Base-by-base conservation (phyloP, 2,113 vertebrate species). In the Ramphastos sulfuratus region DNA sequence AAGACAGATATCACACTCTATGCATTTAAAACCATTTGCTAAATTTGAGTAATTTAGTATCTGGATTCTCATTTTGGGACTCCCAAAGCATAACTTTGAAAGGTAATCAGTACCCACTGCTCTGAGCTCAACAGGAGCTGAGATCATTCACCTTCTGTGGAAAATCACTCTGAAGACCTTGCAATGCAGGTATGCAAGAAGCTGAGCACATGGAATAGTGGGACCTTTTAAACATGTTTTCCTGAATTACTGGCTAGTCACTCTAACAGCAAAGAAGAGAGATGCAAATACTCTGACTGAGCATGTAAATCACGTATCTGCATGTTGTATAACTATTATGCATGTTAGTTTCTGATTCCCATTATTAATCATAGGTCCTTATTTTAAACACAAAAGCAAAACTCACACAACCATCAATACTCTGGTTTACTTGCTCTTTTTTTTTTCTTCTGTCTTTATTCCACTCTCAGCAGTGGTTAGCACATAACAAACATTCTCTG, bases 51-150 rank as follows among this genome's bases (percentile, higher is more conserved):
- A 91, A 93, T 94, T 86, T 86, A 75, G 48, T 81, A 90, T 88
- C 69, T 92, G 31, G 48, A 92, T 95, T 95, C 90, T 92, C 65
- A 92, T 93, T 96, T 74, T 92, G 95, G 80, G 92, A 95, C 88
- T 95, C 95, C 69, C 90, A 96, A 93, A 89, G 88, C 92, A 90
- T 84, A 84, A 92, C 85, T 84, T 96, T 60, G 71, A 78, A 94
- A 93, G 81, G 77, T 75, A 90, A 90, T 95, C 80, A 84, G 83
- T 92, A 96, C 80, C n/a, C 66, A 69, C 28, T 15, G 75, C 82
- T 90, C 77, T 88, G 69, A 92, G 80, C 85, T 96, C 69, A 92
- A 65, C 7, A 84, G 33, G 44, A 92, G 66, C 66, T 86, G 77
- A 90, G 37, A 94, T 90, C 69, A 82, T 81, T 90, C 83, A 54